Percentiles rank a stretch among this genome's conserved stretches.
Evolutionary conservation across 1,140 invertebrate species (phyloP).

Genomic region (Panulirus ornatus): DNA sequence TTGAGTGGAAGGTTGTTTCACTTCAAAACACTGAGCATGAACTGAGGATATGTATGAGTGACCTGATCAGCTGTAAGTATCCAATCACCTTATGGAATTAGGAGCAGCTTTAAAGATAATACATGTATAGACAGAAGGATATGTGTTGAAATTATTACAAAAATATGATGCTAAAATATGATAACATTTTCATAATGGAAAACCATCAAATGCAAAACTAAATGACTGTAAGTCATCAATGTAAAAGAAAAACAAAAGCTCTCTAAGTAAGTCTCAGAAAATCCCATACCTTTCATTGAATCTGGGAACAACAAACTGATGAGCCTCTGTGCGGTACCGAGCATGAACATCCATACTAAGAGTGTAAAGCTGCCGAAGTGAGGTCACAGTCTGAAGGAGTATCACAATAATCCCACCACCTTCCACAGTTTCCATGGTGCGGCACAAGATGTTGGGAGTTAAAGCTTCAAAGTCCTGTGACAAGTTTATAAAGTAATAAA

Average conservation of each 20-base stretch:
- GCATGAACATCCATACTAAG: slow-evolving; percentile 99
- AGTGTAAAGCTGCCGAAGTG: slow-evolving; percentile 96
- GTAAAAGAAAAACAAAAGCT: not conserved
- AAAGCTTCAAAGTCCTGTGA: slow-evolving; percentile 97
- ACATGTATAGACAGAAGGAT: no score
- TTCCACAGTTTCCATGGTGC: slow-evolving; percentile 99
- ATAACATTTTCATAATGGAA: no score
- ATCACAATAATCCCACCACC: slow-evolving; percentile 97
- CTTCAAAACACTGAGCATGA: no score
- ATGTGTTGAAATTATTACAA: no score
- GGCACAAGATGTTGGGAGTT: slow-evolving; percentile 97
- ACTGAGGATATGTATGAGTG: no score
- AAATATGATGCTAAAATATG: no score
- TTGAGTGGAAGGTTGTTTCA: no score
- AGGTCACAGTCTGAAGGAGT: slow-evolving; percentile 89
- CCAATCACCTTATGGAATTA: no score
- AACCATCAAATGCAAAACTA: not conserved
- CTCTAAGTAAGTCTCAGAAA: not conserved
- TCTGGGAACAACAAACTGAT: slow-evolving; percentile 93
- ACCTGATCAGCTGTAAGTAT: no score
- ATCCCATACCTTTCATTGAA: slow-evolving; percentile 92
- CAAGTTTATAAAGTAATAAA: slow-evolving; percentile 4
- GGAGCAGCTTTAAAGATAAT: no score
- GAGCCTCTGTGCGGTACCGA: slow-evolving; percentile 95
- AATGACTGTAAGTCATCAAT: not conserved